Base-by-base conservation (phyloP, 2,888 invertebrate genomes). In the Hyppa rectilinea region DNA sequence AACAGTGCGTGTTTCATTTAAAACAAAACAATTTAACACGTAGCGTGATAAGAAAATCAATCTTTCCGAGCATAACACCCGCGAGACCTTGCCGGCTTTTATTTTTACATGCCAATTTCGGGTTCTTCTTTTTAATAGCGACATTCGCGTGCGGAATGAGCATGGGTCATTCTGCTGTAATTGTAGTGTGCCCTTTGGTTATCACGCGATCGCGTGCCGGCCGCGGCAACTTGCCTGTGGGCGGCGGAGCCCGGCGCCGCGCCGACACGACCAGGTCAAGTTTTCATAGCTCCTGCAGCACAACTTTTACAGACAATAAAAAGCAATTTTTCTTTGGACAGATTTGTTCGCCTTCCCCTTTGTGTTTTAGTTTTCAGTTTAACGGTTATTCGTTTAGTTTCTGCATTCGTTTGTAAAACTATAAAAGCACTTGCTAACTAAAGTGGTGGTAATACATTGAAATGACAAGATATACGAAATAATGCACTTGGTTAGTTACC, bases 191-290 rank as follows among this genome's bases (percentile, higher is more conserved):
- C 90, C 92, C 91, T 91, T 91, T 90, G 82, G 81, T 75, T 78
- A 85, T 83, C 94, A 95, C 93, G 94, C 94, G 90, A 95, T 94
- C 90, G 94, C 94, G 92, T 94, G 94, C 72, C 45, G 34, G 50
- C 56, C 29, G 31, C 52, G 43, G 59, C 59, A 74, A 58, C 40
- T 52, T 47, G 66, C 68, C 66, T 56, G 66, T 61, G 66, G 47
- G 69, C 55, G 65, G 76, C 61, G 71, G 36, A 66, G 67, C 72
- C 56, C 78, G 67, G 59, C 77, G 81, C 77, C 81, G 68, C 14
- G 60, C 62, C 62, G 60, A 73, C 73, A 75, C 72, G 71, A 70
- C 71, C 83, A 80, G 78, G 80, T 80, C 78, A 82, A 82, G 71
- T 80, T 82, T 84, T 76, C 71, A 74, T 71, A 65, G 67, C 68